phyloP scores from a whole-genome alignment of 2,888 invertebrate genomes.

The Mechanitis mazaeus region DNA sequence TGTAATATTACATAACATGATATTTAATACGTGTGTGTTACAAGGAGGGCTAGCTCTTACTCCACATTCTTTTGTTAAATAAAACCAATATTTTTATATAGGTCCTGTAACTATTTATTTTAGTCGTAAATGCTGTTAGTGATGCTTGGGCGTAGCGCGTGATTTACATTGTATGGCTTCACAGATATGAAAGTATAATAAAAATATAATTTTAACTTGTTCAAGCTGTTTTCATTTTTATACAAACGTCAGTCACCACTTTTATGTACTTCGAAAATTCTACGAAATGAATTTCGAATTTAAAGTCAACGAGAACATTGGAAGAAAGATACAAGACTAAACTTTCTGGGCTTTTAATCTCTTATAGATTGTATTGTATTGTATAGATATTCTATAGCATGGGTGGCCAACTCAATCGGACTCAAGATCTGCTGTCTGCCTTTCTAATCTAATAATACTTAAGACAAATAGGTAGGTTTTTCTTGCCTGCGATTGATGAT shows the following conservation, averaged over 20 bases:
- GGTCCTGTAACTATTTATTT: conserved; percentile 29
- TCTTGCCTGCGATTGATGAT: too few relatives aligned
- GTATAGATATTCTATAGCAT: too few relatives aligned
- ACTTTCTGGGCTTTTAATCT: too few relatives aligned
- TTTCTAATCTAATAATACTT: too few relatives aligned
- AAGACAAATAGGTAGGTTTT: too few relatives aligned
- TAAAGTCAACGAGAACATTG: too few relatives aligned
- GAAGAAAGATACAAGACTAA: too few relatives aligned
- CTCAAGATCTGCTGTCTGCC: too few relatives aligned
- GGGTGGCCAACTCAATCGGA: too few relatives aligned
- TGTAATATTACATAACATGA: too few relatives aligned
- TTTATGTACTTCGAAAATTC: too few relatives aligned
- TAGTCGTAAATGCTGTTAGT: conserved; percentile 28
- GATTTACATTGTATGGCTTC: conserved; percentile 48
- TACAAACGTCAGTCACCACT: neutral
- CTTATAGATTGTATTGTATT: too few relatives aligned
- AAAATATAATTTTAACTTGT: conserved; percentile 34
- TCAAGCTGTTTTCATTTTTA: conserved; percentile 15
- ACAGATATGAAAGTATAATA: conserved; percentile 39
- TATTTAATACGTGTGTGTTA: neutral
- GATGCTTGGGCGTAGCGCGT: conserved; percentile 37
- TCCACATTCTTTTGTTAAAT: neutral
- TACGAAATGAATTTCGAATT: neutral
- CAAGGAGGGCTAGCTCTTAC: neutral
- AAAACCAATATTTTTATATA: conserved; percentile 2